Percentiles rank a stretch among this genome's conserved stretches.
Conservation (phyloP, 2,113 vertebrate species). For the Fukomys damarensis region DNA sequence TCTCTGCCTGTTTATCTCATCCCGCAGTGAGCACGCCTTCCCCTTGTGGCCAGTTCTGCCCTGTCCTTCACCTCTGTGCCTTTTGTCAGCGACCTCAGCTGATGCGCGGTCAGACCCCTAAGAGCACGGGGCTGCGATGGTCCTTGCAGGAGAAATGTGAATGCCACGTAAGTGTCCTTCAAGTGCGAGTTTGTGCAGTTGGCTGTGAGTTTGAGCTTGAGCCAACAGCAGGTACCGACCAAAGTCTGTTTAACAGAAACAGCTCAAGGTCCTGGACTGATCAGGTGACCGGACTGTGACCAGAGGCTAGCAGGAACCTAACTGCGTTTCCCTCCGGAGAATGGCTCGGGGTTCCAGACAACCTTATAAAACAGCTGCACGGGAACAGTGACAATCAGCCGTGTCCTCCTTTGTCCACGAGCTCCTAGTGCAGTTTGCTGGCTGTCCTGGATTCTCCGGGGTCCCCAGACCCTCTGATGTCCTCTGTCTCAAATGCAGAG, state of each 20-base stretch:
- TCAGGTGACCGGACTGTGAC: background rate
- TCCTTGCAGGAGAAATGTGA: background rate
- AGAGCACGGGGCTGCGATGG: background rate
- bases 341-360: background rate
- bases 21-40: no score
- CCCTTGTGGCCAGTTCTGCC: background rate
- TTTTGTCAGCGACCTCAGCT: background rate
- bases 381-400: fast-evolving
- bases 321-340: background rate
- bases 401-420: background rate
- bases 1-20: no score
- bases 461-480: background rate
- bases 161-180: background rate
- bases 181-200: background rate
- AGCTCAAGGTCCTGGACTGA: no score
- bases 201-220: background rate
- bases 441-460: background rate
- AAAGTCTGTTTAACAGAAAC: background rate
- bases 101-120: background rate
- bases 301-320: background rate
- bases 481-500: background rate
- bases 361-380: background rate
- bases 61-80: background rate
- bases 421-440: no score
- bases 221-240: background rate